Base-by-base conservation (phyloP, 2,888 invertebrate genomes). In the Kryphioiulus occultus region DNA sequence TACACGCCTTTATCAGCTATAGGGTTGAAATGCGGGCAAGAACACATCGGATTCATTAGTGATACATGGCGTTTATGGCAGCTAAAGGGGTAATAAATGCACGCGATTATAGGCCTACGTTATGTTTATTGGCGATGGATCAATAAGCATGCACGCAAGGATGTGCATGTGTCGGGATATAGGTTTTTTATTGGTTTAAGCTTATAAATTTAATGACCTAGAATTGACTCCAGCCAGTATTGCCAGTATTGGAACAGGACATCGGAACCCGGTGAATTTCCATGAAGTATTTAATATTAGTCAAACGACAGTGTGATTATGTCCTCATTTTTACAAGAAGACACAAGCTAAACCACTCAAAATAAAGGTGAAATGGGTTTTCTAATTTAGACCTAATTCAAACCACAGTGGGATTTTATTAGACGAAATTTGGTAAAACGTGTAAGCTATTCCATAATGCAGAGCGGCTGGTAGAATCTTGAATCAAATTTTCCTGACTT, bases 51-150 rank as follows among this genome's bases (percentile, higher is more conserved):
- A 17, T 78, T 78, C 78, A 78, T 78, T 30, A 78, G 78, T 2
- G 78, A 26, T 78, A 30, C 30, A 78, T 78, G 30, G 78, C 26
- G 78, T 78, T 78, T 30, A 78, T 78, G 78, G 78, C 78, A 78
- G 78, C 78, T 78, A 78, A 30, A 78, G 78, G 30, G 30, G 78
- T 78, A 78, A 78, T 78, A 78, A 78, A 78, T 78, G 78, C 78
- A 30, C 30, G 30, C 78, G 78, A 78, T 78, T 10, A 78, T 30
- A 35, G 2, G 7, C 7, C 2, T 35, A 78, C 30, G 15, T 78
- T 78, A 78, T 17, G 78, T 78, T 78, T 30, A 78, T 78, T 78
- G 78, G 78, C 78, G 17, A 78, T 78, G 78, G 78, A 78, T 78
- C 30, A 78, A 78, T 78, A 30, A 78, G 12, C 78, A 78, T 30